phyloP scores from a whole-genome alignment of 2,888 invertebrate genomes.

The Hedychridium roseum region DNA sequence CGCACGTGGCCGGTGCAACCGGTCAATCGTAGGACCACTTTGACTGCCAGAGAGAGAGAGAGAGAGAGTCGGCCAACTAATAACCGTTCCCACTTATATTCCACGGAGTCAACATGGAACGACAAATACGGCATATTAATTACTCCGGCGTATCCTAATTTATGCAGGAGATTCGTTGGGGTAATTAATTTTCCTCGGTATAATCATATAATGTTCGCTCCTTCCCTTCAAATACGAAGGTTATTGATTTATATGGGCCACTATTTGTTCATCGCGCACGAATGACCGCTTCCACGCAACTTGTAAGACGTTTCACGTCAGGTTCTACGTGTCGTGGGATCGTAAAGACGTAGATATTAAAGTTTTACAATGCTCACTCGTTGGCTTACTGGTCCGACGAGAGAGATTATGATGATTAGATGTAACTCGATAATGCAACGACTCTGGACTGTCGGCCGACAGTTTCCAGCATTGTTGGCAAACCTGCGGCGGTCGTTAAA shows the following conservation, averaged over 20 bases:
- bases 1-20: too few species aligned
- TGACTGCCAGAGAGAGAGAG: not conserved
- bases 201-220: too few species aligned
- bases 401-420: constrained; percentile 63
- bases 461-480: constrained; percentile 43
- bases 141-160: too few species aligned
- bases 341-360: constrained; percentile 62
- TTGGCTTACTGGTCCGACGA: constrained; percentile 50
- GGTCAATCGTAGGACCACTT: too few species aligned
- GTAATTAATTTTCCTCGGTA: too few species aligned
- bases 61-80: constrained; percentile 24
- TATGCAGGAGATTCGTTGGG: too few species aligned
- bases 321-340: constrained; percentile 50
- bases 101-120: too few species aligned
- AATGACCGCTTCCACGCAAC: constrained; percentile 12
- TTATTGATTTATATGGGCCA: too few species aligned
- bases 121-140: too few species aligned
- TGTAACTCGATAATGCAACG: constrained; percentile 63
- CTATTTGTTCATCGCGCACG: constrained; percentile 11
- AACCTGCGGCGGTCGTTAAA: constrained; percentile 56
- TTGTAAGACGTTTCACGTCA: constrained; percentile 9
- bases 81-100: too few species aligned
- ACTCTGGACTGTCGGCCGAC: constrained; percentile 2
- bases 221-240: too few species aligned
- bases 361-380: constrained; percentile 59